phyloP scores from a whole-genome alignment of 2,797 vertebrate genomes.

The Mionectes olivaceus region DNA sequence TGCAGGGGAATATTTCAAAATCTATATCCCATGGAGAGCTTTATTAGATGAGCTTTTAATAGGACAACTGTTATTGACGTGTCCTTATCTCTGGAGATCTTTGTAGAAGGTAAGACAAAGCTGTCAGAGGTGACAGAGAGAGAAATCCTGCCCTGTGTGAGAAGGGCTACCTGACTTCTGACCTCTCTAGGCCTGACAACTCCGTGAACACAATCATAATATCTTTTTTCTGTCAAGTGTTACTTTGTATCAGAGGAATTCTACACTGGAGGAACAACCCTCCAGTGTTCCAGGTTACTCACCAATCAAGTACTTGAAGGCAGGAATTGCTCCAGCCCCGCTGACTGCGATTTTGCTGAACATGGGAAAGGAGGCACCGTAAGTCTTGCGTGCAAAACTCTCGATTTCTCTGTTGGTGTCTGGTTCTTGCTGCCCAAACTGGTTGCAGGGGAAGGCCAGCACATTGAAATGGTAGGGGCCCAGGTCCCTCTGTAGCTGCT shows the following conservation, averaged over 20 bases:
- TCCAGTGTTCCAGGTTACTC: conserved; percentile 53
- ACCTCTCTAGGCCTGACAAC: not conserved
- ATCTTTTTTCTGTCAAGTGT: not conserved
- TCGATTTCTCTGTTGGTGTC: conserved; percentile 94
- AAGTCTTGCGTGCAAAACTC: conserved; percentile 88
- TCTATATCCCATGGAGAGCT: not conserved
- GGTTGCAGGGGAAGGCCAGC: conserved; percentile 96
- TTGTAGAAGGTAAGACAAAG: not conserved
- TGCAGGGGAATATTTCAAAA: not conserved
- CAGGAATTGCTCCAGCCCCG: conserved; percentile 88
- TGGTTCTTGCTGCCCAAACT: conserved; percentile 96
- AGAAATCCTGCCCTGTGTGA: not conserved
- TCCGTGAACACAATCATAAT: not conserved
- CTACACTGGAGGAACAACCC: not conserved
- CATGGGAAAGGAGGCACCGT: conserved; percentile 91
- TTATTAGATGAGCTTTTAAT: not conserved
- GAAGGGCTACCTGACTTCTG: not conserved
- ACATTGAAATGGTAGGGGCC: conserved; percentile 95
- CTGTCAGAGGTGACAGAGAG: not conserved
- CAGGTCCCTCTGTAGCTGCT: conserved; percentile 91
- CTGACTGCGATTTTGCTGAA: conserved; percentile 93
- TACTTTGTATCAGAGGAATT: not conserved
- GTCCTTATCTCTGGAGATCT: not conserved
- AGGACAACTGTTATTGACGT: not conserved
- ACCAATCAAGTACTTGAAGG: conserved; percentile 91